Base-by-base conservation (phyloP, 92 coral and sea anemone genomes). In the Chrysogorgia sp. region DNA sequence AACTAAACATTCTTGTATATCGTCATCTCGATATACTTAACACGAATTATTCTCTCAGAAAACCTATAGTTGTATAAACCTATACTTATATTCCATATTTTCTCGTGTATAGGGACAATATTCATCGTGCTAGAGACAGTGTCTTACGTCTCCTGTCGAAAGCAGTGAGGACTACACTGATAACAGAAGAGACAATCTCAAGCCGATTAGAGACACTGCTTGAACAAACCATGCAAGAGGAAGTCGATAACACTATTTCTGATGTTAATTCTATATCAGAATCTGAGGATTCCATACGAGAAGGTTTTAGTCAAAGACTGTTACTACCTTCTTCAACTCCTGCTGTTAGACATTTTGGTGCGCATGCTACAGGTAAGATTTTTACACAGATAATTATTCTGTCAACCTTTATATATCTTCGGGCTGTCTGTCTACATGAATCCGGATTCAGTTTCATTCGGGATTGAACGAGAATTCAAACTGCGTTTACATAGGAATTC, bases 101-200 rank as follows among this genome's bases (percentile, higher is more conserved):
- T 67, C 12, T 53, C 20, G 34, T 29, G 32, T 63, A 34, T 81
- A 94, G 98, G 63, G 87, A 91, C 78, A 90, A 85, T 3, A 60
- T 94, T 67, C 90, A 91, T 21, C 92, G 82, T 40, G 87, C 97
- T 37, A 94, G 91, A 76, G 89, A 82, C 55, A 83, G 92, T 1
- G 82, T 94, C 33, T 75, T 91, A 33, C 89, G 88, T 72, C 92
- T 89, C 26, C 75, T 94, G 19, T 91, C 98, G 33, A 89, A 90
- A 55, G 83, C 85, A n/a, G 97, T 94, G 1, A 91, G 70, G 63
- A 86, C 88, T 24, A 93, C 98, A 17, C 89, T 91, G 12, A 85
- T 88, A 1, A 92, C 97, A 1, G 98, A 94, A 71, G 98, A 91
- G 66, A 89, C 94, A 8, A 94, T 94, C 30, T 91, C 90, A 59